phyloP scores from a whole-genome alignment of 2,797 vertebrate genomes.

The Otus scops region DNA sequence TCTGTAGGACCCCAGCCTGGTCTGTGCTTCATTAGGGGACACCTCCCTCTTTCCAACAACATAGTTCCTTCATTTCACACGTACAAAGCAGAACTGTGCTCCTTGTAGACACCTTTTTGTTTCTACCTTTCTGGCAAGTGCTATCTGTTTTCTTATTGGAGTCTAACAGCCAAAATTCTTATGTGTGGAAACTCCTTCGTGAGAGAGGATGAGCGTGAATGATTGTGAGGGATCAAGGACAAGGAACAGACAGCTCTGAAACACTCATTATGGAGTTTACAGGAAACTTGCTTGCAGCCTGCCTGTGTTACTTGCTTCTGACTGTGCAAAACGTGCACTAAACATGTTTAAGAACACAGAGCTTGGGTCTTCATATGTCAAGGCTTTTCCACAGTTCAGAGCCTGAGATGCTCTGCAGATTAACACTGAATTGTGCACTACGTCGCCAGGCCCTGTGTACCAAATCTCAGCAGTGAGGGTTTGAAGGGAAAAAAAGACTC shows the following conservation, averaged over 20 bases:
- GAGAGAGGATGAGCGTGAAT: not conserved
- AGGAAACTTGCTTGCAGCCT: not conserved
- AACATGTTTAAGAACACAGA: not conserved
- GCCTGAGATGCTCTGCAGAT: not conserved
- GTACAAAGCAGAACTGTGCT: fast-evolving
- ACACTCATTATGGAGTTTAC: fast-evolving
- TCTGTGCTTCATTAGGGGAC: not conserved
- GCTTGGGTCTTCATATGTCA: not conserved
- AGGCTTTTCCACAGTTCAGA: not conserved
- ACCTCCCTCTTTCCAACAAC: not conserved
- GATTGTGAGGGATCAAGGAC: not conserved
- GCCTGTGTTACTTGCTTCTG: fast-evolving
- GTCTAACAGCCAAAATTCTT: not conserved
- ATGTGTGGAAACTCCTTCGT: not conserved
- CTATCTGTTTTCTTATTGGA: fast-evolving
- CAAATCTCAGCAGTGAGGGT: not conserved
- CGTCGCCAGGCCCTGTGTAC: not conserved
- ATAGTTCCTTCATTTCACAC: not conserved
- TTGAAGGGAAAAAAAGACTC: not conserved
- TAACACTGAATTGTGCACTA: not conserved
- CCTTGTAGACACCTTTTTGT: not conserved
- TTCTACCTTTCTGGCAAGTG: not conserved
- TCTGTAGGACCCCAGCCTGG: not conserved
- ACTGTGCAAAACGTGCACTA: not conserved
- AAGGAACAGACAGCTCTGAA: not conserved